Conservation (phyloP, 2,888 invertebrate species). For the Xestia ashworthii region DNA sequence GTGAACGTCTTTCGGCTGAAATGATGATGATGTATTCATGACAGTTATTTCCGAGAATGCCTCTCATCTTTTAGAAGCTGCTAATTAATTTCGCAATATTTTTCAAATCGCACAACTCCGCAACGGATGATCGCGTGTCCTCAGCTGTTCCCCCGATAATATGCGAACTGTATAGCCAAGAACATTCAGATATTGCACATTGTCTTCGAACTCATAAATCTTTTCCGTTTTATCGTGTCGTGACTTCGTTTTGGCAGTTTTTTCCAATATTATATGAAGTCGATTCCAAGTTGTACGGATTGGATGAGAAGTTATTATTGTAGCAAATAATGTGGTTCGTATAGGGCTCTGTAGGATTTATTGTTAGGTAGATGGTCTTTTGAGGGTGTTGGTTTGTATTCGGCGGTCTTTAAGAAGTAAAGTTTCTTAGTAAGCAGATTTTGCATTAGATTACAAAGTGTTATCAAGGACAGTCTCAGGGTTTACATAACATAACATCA, state of each 20-base stretch:
- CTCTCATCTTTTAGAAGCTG: neutral
- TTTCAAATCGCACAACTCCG: conserved; percentile 17
- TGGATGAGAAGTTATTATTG: conserved; percentile 53
- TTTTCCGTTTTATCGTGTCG: conserved; percentile 61
- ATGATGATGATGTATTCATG: neutral
- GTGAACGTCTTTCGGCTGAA: no score
- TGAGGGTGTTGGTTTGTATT: neutral
- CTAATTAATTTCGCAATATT: conserved; percentile 5
- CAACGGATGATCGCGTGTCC: conserved; percentile 42
- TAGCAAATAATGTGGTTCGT: conserved; percentile 37
- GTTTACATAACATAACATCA: neutral
- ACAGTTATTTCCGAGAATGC: neutral
- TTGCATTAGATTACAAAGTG: neutral
- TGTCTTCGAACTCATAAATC: conserved; percentile 65
- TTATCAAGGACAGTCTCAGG: neutral
- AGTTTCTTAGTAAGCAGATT: neutral
- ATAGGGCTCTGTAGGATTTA: neutral
- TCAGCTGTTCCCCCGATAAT: conserved; percentile 52
- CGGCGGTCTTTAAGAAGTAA: neutral
- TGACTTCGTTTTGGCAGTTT: conserved; percentile 66
- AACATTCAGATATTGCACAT: conserved; percentile 65
- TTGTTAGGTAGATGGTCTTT: neutral
- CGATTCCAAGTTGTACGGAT: conserved; percentile 55
- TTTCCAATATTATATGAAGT: conserved; percentile 67
- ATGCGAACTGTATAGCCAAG: conserved; percentile 51